A percentile compares a stretch with the other conserved stretches of the same genome.
These are phyloP conservation scores for Ophioninae sp. DNA, from an alignment of 2,888 invertebrate genomes.

Conservation along the genomic window DNA sequence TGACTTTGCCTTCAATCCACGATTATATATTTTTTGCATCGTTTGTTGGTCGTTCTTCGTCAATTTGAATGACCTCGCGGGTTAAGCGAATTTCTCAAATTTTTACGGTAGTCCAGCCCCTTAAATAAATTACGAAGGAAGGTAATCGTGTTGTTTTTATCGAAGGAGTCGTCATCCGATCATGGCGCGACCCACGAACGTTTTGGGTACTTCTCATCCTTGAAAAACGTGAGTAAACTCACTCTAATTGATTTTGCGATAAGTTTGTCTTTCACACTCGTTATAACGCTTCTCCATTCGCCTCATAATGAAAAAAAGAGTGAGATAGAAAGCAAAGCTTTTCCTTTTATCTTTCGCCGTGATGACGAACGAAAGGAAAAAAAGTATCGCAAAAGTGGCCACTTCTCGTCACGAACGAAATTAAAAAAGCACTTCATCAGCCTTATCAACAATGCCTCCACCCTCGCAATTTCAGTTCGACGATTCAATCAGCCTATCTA, in stretches of 20 bases:
- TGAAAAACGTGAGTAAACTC: conserved; percentile 77
- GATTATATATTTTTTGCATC: no score
- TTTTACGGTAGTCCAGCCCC: no score
- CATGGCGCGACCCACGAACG: conserved; percentile 78
- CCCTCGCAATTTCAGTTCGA: conserved; percentile 39
- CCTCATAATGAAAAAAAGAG: not conserved
- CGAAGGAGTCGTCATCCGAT: conserved; percentile 78
- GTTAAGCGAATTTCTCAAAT: no score
- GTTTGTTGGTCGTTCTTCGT: no score
- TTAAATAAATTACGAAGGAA: not conserved
- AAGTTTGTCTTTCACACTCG: conserved; percentile 3
- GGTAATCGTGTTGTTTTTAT: conserved; percentile 25
- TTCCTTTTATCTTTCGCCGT: conserved; percentile 9
- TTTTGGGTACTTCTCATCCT: conserved; percentile 79
- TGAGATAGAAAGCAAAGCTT: not conserved
- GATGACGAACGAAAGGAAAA: conserved; percentile 40
- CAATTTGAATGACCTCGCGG: no score
- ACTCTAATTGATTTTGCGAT: conserved; percentile 38
- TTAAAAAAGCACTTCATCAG: conserved; percentile 35
- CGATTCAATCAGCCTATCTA: conserved; percentile 72
- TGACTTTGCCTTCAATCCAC: no score
- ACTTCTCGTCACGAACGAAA: conserved; percentile 36
- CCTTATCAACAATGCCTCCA: conserved; percentile 65
- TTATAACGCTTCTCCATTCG: conserved; percentile 14
- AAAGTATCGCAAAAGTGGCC: conserved; percentile 41